Conservation (phyloP, 2,888 invertebrate genomes). For the Epistrophe grossulariae region DNA sequence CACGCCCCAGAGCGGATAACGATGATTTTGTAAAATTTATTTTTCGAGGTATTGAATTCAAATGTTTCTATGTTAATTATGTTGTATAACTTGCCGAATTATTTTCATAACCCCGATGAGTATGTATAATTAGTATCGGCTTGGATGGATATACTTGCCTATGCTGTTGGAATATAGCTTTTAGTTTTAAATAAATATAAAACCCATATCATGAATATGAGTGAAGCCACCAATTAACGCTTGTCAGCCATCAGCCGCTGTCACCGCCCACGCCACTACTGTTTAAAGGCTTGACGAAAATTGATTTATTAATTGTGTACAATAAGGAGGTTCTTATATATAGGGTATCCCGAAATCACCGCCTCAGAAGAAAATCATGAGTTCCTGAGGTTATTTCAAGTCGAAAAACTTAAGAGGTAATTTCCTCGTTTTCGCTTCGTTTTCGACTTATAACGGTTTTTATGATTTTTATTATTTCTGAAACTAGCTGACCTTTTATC, state of each 20-base stretch:
- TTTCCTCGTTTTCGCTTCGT: too few species aligned
- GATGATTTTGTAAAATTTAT: conserved; percentile 2
- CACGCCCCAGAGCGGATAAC: background rate
- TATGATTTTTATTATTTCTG: too few species aligned
- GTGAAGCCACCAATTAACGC: background rate
- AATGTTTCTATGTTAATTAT: background rate
- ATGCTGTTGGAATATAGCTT: background rate
- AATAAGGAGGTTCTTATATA: too few species aligned
- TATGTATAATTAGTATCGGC: background rate
- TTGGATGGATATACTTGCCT: background rate
- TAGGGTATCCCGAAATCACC: too few species aligned
- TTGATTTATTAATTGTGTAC: background rate
- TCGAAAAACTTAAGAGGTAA: too few species aligned
- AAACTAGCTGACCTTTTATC: too few species aligned
- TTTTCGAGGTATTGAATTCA: conserved; percentile 1
- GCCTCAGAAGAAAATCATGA: too few species aligned
- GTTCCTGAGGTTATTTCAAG: too few species aligned
- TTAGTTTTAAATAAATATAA: background rate
- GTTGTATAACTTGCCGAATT: background rate
- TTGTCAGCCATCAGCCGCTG: too few species aligned
- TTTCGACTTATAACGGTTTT: too few species aligned
- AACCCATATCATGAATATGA: background rate
- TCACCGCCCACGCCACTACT: background rate
- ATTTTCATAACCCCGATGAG: conserved; percentile 6
- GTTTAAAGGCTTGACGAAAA: background rate